Percentiles rank a stretch among this genome's conserved stretches.
Evolutionary conservation across 2,113 vertebrate species (phyloP).

Genomic region (Xenopus tropicalis): UCB_Xtro_10.0 CM004452.2:5907501-5908000

Average conservation of each 20-base stretch:
- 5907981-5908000: not conserved
- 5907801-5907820: not conserved
- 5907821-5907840: constrained; percentile 18
- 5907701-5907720: too few relatives aligned
- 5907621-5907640: too few relatives aligned
- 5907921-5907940: constrained; percentile 15
- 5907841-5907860: constrained; percentile 23
- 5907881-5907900: constrained; percentile 23
- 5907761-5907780: constrained; percentile 8
- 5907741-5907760: not conserved
- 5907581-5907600: too few relatives aligned
- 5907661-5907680: too few relatives aligned
- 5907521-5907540: too few relatives aligned
- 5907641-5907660: too few relatives aligned
- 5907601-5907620: too few relatives aligned
- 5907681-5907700: too few relatives aligned
- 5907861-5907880: constrained; percentile 29
- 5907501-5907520: too few relatives aligned
- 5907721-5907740: too few relatives aligned
- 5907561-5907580: too few relatives aligned
- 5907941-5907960: not conserved
- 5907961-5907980: not conserved
- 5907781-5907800: not conserved
- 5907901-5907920: not conserved
- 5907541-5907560: too few relatives aligned